Percentiles rank a stretch among this genome's conserved stretches.
Evolutionary conservation across 92 coral and sea anemone genomes (phyloP).

Genomic region (Umimayanthus chanpuru): DNA sequence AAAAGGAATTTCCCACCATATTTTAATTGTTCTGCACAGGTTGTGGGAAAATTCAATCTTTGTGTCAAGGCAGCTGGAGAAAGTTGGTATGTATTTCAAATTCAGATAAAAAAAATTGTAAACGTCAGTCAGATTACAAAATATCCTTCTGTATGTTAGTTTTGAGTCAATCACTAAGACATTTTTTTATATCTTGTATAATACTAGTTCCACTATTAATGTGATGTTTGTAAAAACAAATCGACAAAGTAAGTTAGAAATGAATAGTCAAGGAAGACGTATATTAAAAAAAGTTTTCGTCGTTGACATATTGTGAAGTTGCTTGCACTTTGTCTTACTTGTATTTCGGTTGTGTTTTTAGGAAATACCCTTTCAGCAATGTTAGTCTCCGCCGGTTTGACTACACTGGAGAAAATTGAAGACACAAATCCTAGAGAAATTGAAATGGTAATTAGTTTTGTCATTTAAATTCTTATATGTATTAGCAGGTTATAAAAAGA

Average conservation of each 20-base stretch:
- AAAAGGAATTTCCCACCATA: not conserved
- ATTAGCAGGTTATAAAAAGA: too few relatives aligned
- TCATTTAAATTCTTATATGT: not conserved
- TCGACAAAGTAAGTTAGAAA: too few relatives aligned
- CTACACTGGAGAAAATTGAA: slow-evolving; percentile 87
- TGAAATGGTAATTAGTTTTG: slow-evolving; percentile 72
- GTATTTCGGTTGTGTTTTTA: not conserved
- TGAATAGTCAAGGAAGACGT: too few relatives aligned
- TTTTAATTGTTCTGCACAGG: slow-evolving; percentile 50
- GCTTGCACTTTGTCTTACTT: not conserved
- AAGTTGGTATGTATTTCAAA: slow-evolving; percentile 81
- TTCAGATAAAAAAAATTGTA: too few relatives aligned
- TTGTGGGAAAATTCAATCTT: slow-evolving; percentile 95
- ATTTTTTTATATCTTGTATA: too few relatives aligned
- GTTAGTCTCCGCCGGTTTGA: slow-evolving; percentile 98
- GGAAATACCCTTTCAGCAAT: slow-evolving; percentile 89
- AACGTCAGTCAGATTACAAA: too few relatives aligned
- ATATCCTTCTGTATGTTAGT: not conserved
- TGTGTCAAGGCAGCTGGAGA: slow-evolving; percentile 94
- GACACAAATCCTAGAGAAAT: slow-evolving; percentile 97
- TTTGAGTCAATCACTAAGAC: not conserved
- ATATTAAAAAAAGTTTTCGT: too few relatives aligned
- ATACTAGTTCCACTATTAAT: too few relatives aligned
- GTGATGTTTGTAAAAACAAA: too few relatives aligned
- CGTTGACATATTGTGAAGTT: too few relatives aligned